These are phyloP conservation scores for Notodonta dromedarius DNA, from an alignment of 2,888 invertebrate species.

Conservation along the genomic window DNA sequence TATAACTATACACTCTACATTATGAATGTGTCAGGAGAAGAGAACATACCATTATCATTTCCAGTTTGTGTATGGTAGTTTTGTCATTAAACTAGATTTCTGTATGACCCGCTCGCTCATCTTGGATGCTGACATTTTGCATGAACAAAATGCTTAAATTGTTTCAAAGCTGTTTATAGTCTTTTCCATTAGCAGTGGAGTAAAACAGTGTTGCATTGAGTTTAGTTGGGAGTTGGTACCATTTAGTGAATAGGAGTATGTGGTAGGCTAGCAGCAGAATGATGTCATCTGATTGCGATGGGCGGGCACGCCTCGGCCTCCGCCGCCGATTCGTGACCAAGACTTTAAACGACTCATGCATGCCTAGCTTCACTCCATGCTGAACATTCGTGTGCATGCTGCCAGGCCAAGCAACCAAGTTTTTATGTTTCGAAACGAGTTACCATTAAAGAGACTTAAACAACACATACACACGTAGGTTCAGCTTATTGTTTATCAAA, in stretches of 20 bases:
- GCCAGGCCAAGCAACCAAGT: slow-evolving; percentile 38
- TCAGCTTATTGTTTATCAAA: background rate
- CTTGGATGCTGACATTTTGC: slow-evolving; percentile 4
- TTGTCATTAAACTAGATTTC: background rate
- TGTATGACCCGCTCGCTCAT: background rate
- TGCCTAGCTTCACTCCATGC: slow-evolving; percentile 56
- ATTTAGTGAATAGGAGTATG: slow-evolving; percentile 48
- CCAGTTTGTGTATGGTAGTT: background rate
- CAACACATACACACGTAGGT: background rate
- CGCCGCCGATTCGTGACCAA: slow-evolving; percentile 61
- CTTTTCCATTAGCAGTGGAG: slow-evolving; percentile 8
- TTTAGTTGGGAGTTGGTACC: slow-evolving; percentile 19
- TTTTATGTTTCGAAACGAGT: slow-evolving; percentile 38
- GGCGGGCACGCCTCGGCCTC: slow-evolving; percentile 64
- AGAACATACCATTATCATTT: background rate
- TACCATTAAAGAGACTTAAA: slow-evolving; percentile 20
- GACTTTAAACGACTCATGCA: slow-evolving; percentile 61
- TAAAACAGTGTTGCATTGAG: slow-evolving; percentile 41
- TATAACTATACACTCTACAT: background rate
- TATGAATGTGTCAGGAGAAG: background rate
- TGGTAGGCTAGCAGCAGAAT: slow-evolving; percentile 43
- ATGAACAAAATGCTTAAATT: background rate
- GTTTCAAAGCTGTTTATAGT: slow-evolving; percentile 8
- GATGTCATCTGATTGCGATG: slow-evolving; percentile 76
- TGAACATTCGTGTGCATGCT: slow-evolving; percentile 52